Conservation (phyloP, 2,113 vertebrate genomes). For the Oenanthe melanoleuca region DNA sequence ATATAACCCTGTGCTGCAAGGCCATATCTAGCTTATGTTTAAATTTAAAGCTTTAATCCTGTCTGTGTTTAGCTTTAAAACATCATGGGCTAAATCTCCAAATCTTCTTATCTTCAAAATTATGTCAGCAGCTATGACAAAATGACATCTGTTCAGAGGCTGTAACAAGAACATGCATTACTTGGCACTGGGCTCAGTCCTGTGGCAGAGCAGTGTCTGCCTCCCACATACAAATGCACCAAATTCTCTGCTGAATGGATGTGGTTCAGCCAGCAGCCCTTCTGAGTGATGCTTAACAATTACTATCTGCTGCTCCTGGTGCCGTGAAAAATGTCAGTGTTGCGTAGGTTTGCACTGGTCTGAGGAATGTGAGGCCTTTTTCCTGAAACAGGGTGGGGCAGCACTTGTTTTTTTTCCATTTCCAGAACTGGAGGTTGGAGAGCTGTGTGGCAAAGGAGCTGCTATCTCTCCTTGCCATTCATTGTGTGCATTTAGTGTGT, state of each 20-base stretch:
- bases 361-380: neutral
- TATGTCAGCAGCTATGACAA: slow-evolving; percentile 59
- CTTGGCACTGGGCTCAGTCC: neutral
- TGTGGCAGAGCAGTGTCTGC: neutral
- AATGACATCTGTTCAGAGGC: slow-evolving; percentile 49
- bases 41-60: slow-evolving; percentile 60
- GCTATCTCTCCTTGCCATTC: neutral
- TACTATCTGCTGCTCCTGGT: neutral
- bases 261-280: neutral
- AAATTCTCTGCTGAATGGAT: neutral
- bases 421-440: neutral
- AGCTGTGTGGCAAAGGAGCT: accelerated
- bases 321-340: neutral
- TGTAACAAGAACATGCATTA: neutral
- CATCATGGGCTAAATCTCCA: slow-evolving; percentile 22
- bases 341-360: neutral
- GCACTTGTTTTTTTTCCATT: neutral
- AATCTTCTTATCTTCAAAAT: slow-evolving; percentile 65
- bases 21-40: slow-evolving; percentile 30
- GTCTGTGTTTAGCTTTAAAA: slow-evolving; percentile 52
- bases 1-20: neutral
- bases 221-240: neutral
- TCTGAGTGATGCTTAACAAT: neutral
- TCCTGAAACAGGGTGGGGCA: neutral
- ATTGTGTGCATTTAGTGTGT: slow-evolving; percentile 3